A percentile compares a stretch with the other conserved stretches of the same genome.
Conservation (phyloP, 2,888 invertebrate genomes). For the Sipunculus nudus region DNA sequence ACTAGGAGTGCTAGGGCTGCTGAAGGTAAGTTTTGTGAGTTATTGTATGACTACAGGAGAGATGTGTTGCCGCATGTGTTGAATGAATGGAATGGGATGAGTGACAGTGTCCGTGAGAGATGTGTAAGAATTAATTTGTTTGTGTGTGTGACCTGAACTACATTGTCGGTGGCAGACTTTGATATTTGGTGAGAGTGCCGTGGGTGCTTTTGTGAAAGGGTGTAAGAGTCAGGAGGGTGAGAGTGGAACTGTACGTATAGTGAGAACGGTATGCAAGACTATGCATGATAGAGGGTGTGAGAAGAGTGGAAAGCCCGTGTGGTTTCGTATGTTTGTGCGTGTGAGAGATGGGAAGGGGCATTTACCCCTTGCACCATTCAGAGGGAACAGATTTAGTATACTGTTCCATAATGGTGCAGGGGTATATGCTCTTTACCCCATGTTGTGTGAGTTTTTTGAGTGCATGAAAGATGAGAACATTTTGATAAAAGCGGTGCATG, state of each 20-base stretch:
- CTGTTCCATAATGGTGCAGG: constrained; percentile 24
- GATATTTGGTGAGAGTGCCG: constrained; percentile 9
- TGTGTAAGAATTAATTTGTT: constrained; percentile 21
- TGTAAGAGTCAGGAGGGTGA: constrained; percentile 4
- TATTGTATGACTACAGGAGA: constrained; percentile 19
- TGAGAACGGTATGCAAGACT: constrained; percentile 31
- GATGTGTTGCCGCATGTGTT: constrained; percentile 23
- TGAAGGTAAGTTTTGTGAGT: constrained; percentile 15
- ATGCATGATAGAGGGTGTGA: constrained; percentile 31
- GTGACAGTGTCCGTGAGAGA: constrained; percentile 3
- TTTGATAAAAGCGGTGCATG: constrained; percentile 7
- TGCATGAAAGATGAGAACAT: background rate
- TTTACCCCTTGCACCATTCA: constrained; percentile 19
- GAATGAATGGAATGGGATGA: constrained; percentile 14
- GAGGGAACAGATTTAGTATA: constrained; percentile 25
- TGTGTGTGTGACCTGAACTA: no score
- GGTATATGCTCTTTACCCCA: constrained; percentile 14
- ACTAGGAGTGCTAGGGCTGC: no score
- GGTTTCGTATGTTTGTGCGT: constrained; percentile 18
- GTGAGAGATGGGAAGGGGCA: constrained; percentile 4
- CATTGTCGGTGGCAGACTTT: constrained; percentile 31
- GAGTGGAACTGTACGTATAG: constrained; percentile 21
- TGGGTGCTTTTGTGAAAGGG: constrained; percentile 18
- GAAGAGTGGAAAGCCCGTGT: constrained; percentile 26
- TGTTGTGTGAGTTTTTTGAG: background rate